Evolutionary conservation across 2,797 vertebrate genomes (phyloP).

Genomic region (Sebastes trivittatus): DNA sequence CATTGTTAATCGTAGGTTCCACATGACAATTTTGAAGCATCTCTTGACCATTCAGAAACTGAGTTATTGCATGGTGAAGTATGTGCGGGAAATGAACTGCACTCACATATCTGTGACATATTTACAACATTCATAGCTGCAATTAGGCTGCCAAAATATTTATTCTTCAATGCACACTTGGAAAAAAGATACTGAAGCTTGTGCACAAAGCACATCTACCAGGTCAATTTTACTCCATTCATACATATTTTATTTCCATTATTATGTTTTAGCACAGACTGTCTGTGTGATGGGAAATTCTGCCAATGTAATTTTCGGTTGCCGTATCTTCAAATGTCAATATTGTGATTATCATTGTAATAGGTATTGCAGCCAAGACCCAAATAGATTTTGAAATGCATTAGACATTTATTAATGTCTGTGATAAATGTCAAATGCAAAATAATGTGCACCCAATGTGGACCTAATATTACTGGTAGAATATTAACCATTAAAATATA

Average conservation of each 20-base stretch:
- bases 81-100: not conserved
- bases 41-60: not conserved
- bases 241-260: too few relatives aligned
- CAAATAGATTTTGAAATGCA: slow-evolving; percentile 7
- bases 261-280: too few relatives aligned
- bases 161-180: not conserved
- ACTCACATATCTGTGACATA: not conserved
- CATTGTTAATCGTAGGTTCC: not conserved
- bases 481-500: not conserved
- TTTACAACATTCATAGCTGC: not conserved
- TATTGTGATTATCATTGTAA: slow-evolving; percentile 29
- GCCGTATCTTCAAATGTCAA: slow-evolving; percentile 28
- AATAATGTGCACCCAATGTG: not conserved
- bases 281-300: not conserved
- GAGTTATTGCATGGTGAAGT: not conserved
- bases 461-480: not conserved
- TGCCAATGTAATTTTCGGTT: not conserved
- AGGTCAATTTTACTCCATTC: too few relatives aligned
- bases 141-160: not conserved
- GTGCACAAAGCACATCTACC: not conserved
- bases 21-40: not conserved
- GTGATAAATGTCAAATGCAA: slow-evolving; percentile 16
- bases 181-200: not conserved
- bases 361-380: not conserved
- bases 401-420: not conserved